These are phyloP conservation scores for Diaperis boleti DNA, from an alignment of 2,888 invertebrate species.

Conservation along the genomic window DNA sequence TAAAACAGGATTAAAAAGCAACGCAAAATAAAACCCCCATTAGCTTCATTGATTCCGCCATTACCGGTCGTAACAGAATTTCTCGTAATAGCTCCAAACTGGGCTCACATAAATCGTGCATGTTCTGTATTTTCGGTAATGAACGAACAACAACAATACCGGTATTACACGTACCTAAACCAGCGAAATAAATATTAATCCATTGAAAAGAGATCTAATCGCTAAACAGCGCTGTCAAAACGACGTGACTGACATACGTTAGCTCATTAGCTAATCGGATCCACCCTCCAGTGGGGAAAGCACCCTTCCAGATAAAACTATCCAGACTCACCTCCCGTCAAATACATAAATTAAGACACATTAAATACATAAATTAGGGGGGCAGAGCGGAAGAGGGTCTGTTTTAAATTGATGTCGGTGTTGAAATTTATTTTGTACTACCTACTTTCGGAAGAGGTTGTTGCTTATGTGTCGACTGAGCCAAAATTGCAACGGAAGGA, in stretches of 20 bases:
- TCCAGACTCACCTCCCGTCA: constrained; percentile 26
- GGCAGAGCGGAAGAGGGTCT: constrained; percentile 47
- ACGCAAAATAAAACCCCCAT: constrained; percentile 23
- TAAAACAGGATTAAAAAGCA: constrained; percentile 24
- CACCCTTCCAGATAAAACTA: constrained; percentile 18
- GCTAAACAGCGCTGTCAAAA: constrained; percentile 47
- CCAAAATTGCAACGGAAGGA: too few species aligned
- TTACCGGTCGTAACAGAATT: constrained; percentile 18
- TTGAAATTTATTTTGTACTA: constrained; percentile 55
- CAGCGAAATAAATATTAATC: constrained; percentile 39
- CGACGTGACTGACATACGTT: constrained; percentile 54
- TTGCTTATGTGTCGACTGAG: too few species aligned
- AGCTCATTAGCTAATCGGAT: constrained; percentile 53
- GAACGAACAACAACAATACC: constrained; percentile 30
- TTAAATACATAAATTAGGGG: too few species aligned
- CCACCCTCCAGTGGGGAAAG: constrained; percentile 16
- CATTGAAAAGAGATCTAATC: constrained; percentile 52
- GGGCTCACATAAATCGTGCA: constrained; percentile 20
- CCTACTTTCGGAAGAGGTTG: too few species aligned
- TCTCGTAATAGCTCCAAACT: constrained; percentile 13
- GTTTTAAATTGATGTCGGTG: constrained; percentile 51
- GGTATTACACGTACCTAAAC: constrained; percentile 26
- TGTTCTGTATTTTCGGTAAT: constrained; percentile 26
- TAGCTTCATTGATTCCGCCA: constrained; percentile 27
- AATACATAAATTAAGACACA: constrained; percentile 52